phyloP scores from a whole-genome alignment of 2,888 invertebrate species.

The Subacronicta megacephala region DNA sequence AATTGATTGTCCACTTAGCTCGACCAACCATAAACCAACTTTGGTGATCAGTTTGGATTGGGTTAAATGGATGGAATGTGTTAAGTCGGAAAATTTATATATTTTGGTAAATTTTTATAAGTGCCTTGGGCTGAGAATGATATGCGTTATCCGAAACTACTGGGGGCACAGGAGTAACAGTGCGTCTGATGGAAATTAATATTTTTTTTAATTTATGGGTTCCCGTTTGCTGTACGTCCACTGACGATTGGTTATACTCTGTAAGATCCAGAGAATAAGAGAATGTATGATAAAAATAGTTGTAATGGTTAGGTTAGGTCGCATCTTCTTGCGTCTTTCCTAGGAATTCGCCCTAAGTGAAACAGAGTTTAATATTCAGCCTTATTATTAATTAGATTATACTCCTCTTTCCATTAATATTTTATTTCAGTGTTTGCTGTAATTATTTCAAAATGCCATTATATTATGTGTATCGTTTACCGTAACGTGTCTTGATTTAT shows the following conservation, averaged over 20 bases:
- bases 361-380: constrained; percentile 18
- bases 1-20: constrained; percentile 6
- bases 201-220: constrained; percentile 16
- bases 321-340: background rate
- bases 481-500: constrained; percentile 1
- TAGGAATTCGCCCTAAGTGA: background rate
- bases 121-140: constrained; percentile 40
- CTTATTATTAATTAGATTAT: background rate
- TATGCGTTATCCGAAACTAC: constrained; percentile 21
- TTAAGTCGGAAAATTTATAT: constrained; percentile 26
- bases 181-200: too few species aligned
- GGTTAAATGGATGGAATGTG: constrained; percentile 4
- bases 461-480: constrained; percentile 14
- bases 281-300: background rate
- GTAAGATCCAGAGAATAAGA: background rate
- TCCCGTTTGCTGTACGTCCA: constrained; percentile 39
- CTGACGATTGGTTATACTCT: constrained; percentile 29
- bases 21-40: background rate
- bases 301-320: background rate
- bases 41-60: constrained; percentile 8
- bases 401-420: constrained; percentile 8
- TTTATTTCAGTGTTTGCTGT: constrained; percentile 30
- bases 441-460: constrained; percentile 12
- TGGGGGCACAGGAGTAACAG: constrained; percentile 32
- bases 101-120: constrained; percentile 44